These are phyloP conservation scores for Coelinius sp. DNA, from an alignment of 2,888 invertebrate genomes.

Conservation along the genomic window DNA sequence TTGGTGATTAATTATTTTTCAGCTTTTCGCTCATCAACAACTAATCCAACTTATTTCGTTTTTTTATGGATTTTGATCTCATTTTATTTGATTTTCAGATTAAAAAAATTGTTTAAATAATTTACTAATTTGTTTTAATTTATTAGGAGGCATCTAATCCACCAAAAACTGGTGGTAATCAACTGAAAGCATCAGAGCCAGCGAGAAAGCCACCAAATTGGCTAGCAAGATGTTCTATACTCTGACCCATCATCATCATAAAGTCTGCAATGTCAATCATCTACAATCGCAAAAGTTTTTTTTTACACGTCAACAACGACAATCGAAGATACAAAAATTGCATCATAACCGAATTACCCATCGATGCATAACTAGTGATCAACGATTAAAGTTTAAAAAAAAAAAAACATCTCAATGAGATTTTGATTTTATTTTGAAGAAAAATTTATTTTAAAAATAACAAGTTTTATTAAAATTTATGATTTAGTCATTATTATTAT, in stretches of 20 bases:
- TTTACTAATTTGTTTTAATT: conserved; percentile 20
- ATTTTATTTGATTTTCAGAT: neutral
- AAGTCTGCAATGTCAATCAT: conserved; percentile 60
- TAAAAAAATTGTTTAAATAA: neutral
- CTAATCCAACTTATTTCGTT: neutral
- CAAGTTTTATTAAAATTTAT: conserved; percentile 40
- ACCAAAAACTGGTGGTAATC: conserved; percentile 84
- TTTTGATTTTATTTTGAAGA: conserved; percentile 32
- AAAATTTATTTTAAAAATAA: conserved; percentile 20
- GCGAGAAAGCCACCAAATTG: conserved; percentile 87
- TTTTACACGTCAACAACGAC: conserved; percentile 61
- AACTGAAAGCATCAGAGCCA: conserved; percentile 83
- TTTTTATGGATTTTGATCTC: neutral
- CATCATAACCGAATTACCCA: conserved; percentile 44
- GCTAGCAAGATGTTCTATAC: conserved; percentile 89
- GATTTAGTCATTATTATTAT: conserved; percentile 36
- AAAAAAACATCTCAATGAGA: conserved; percentile 1
- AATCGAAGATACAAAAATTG: conserved; percentile 56
- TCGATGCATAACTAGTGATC: conserved; percentile 40
- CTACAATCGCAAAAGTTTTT: conserved; percentile 61
- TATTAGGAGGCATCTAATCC: conserved; percentile 92
- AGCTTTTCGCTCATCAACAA: neutral
- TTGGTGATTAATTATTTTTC: neutral
- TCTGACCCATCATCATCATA: conserved; percentile 78
- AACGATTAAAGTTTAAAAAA: conserved; percentile 34